Evolutionary conservation across 2,797 vertebrate species (phyloP).

Genomic region (Phrynocephalus guinanensis): DNA sequence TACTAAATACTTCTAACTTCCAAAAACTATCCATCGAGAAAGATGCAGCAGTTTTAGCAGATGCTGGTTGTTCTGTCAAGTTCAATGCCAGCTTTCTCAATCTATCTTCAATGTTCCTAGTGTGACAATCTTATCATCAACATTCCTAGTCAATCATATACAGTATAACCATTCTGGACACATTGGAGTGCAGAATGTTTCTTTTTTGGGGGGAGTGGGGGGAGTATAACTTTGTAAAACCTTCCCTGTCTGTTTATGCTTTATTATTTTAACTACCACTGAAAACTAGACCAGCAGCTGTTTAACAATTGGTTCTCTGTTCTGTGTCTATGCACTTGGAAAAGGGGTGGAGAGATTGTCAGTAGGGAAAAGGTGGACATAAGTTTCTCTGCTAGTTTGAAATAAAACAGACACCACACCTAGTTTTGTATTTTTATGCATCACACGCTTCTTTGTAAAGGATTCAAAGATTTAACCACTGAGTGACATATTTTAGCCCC

Average conservation of each 20-base stretch:
- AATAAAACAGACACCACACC: conserved; percentile 63
- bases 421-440: conserved; percentile 34
- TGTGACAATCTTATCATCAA: background rate
- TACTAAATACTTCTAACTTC: background rate
- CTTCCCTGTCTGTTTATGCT: background rate
- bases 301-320: background rate
- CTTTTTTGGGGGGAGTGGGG: background rate
- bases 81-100: background rate
- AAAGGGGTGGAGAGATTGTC: background rate
- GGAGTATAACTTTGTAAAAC: background rate
- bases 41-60: background rate
- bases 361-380: background rate
- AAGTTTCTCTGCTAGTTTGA: conserved; percentile 66
- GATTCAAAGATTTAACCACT: conserved; percentile 36
- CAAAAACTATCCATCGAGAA: background rate
- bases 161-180: background rate
- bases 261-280: background rate
- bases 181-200: too few relatives aligned
- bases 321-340: too few relatives aligned
- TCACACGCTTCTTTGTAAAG: background rate
- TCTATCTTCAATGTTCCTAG: background rate
- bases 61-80: background rate
- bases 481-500: conserved; percentile 9
- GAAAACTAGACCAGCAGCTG: background rate
- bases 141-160: too few relatives aligned